Evolutionary conservation across 2,113 vertebrate genomes (phyloP).

Genomic region (Hemibagrus wyckioides): DNA sequence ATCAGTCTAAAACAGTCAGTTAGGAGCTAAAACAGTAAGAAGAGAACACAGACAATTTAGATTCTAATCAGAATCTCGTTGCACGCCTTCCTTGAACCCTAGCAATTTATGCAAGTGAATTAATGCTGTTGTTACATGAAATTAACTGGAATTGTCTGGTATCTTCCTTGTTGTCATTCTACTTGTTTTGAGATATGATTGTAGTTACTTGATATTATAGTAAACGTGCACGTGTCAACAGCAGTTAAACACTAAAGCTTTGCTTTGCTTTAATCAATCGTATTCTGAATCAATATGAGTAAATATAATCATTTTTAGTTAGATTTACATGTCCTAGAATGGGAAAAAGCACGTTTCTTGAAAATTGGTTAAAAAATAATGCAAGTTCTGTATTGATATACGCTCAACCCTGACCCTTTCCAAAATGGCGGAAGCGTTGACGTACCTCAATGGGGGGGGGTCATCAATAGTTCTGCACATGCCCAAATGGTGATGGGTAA

Average conservation of each 20-base stretch:
- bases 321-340: background rate
- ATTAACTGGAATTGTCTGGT: background rate
- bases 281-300: background rate
- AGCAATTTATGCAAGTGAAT: background rate
- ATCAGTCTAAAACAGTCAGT: no score
- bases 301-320: background rate
- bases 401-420: background rate
- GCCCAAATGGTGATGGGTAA: conserved; percentile 60
- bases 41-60: no score
- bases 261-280: background rate
- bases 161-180: background rate
- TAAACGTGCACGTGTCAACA: background rate
- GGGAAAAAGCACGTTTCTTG: background rate
- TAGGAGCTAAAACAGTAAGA: no score
- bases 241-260: background rate
- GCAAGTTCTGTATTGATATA: background rate
- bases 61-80: no score
- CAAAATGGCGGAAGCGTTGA: background rate
- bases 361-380: background rate
- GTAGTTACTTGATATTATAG: background rate
- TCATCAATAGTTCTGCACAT: conserved; percentile 56
- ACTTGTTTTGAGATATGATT: background rate
- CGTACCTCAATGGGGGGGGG: background rate
- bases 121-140: background rate
- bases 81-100: no score